Percentiles rank a stretch among this genome's conserved stretches.
These are phyloP conservation scores for Pterocles orientalis DNA, from an alignment of 2,113 vertebrate genomes.

Conservation along the genomic window DNA sequence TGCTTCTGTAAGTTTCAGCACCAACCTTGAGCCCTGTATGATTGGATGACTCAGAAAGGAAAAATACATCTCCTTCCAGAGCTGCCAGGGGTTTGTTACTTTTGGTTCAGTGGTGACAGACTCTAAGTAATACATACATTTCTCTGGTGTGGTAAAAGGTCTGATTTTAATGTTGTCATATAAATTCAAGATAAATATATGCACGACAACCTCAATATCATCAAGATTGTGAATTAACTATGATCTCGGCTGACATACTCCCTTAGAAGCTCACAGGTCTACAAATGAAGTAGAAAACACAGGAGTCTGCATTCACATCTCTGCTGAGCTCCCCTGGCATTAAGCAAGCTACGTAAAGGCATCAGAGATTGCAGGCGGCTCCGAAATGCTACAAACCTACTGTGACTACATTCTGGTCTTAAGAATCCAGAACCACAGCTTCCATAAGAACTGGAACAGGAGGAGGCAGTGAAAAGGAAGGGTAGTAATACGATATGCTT, in stretches of 20 bases:
- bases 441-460: not conserved
- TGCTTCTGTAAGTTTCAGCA: not conserved
- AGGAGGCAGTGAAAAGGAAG: not conserved
- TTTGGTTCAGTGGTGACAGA: not conserved
- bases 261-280: not conserved
- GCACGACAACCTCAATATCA: not conserved
- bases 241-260: not conserved
- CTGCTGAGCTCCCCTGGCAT: not conserved
- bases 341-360: not conserved
- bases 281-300: not conserved
- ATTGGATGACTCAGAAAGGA: not conserved
- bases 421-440: not conserved
- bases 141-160: not conserved
- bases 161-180: not conserved
- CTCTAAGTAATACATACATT: not conserved
- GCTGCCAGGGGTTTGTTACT: not conserved
- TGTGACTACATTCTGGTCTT: not conserved
- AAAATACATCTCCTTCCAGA: not conserved
- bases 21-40: not conserved
- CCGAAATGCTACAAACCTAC: not conserved
- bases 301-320: not conserved
- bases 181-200: not conserved
- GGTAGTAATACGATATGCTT: not conserved
- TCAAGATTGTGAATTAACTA: not conserved
- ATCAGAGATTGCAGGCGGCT: not conserved